Base-by-base conservation (phyloP, 2,113 vertebrate genomes). In the Engystomops pustulosus region DNA sequence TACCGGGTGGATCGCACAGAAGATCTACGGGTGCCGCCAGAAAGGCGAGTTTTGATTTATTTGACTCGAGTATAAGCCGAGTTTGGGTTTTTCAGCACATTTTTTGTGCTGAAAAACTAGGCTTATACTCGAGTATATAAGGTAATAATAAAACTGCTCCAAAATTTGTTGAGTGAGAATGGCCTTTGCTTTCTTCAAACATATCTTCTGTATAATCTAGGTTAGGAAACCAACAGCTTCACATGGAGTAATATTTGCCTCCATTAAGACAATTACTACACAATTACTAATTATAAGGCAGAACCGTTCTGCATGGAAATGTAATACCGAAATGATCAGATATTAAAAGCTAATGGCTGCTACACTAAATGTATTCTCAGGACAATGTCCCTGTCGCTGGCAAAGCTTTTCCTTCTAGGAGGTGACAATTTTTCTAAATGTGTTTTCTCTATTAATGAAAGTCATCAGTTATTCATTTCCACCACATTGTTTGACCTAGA, bases 381-480 rank as follows among this genome's bases (percentile, higher is more conserved):
- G 30, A 5, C 58, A 62, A 62, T 30, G 62, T 38, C 71, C 7
- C 71, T 49, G 44, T 18, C 20, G 14, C 10, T 14, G 68, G 34
- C 41, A 72, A 72, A 47, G 12, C 41, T 17, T 74, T 47, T 70
- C 15, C 30, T 47, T 32, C 0, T 34, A 32, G 1, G 9, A 34
- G 15, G 44, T 75, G 47, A 75, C 45, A 51, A 75, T 53, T 51
- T 75, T 25, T 53, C 72, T 75, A 75, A 75, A 51, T 75, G 18
- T 53, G 47, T 75, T 49, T 30, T 75, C 27, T 32, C 44, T 51
- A 18, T 23, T 51, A 53, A 25, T 75, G 12, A 53, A 47, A 72
- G 70, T 75, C 72, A 45, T 75, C 45, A 45, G 45, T 75, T 53
- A 75, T 75, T 75, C 27, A 75, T 51, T 53, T 75, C 17, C 34